Evolutionary conservation across 35 echinoderm and acorn worm species (phyloP), one percentile per base, ranked within the genome.

Genomic region (Patiria miniata): DNA sequence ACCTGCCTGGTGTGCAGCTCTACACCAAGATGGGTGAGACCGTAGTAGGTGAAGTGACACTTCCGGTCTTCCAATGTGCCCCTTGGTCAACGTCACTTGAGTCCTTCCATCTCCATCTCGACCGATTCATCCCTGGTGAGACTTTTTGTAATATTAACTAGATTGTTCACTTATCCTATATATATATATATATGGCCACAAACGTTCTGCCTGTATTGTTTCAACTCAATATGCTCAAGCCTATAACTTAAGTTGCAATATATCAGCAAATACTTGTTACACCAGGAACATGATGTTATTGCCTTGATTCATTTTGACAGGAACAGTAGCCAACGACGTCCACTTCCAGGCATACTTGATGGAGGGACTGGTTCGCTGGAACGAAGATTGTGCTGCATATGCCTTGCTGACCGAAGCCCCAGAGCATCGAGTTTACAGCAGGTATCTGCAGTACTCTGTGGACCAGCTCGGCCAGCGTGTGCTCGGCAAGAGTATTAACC

Each of bases 91-190:
- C 90, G 15, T 97, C 88, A 36, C 79, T 93, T 5, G 87, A 97
- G 83, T 87, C 87, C 18, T 93, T 90, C 61, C 91, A 97, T 73
- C 77, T 93, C 3, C 95, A 97, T 84, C 42, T 93, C 7, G 86
- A 90, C 23, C 2, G 51, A 34, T 93, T 93, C 77, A 93, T 93
- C 21, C 87, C 87, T 79, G 93, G 84, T 91, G 87, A 79, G 68
- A 68, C 28, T 15, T 33, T 37, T 37, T 88, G n/a, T n/a, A n/a
- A n/a, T n/a, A n/a, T n/a, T n/a, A n/a, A n/a, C n/a, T n/a, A n/a
- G n/a, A 7, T 77, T 5, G 12, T 10, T 80, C 39, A 6, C 8
- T 6, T 9, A 36, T 80, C 22, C 15, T 80, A 33, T 10, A 7
- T n/a, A 80, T 80, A 5, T 37, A 10, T 80, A 38, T 7, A 10